A percentile compares a stretch with the other conserved stretches of the same genome.
phyloP scores from a whole-genome alignment of 2,113 vertebrate species.

The Callionymus lyra region DNA sequence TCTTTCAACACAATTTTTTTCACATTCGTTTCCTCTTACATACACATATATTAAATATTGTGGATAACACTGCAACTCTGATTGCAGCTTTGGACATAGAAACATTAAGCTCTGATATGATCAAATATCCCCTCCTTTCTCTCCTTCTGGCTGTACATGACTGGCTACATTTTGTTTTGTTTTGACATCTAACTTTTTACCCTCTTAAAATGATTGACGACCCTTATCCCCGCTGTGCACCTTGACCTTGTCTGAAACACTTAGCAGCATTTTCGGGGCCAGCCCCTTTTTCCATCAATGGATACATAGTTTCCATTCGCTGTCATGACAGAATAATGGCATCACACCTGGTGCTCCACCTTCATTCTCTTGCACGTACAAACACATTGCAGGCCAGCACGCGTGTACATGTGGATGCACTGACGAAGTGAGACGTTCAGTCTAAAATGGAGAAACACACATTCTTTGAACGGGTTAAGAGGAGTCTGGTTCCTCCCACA shows the following conservation, averaged over 20 bases:
- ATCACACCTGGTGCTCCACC: conserved; percentile 55
- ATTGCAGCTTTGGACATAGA: not conserved
- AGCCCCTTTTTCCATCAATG: conserved; percentile 47
- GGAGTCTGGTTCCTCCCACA: conserved; percentile 18
- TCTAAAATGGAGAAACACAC: conserved; percentile 50
- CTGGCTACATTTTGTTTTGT: conserved; percentile 12
- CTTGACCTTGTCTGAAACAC: conserved; percentile 26
- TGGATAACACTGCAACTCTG: not conserved
- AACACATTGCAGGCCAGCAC: conserved; percentile 18
- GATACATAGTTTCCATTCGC: conserved; percentile 58
- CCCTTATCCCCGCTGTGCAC: conserved; percentile 37
- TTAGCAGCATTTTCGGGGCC: conserved; percentile 35
- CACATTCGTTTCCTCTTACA: no score
- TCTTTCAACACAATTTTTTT: no score
- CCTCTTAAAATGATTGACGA: conserved; percentile 29
- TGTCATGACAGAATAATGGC: conserved; percentile 49
- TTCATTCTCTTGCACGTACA: conserved; percentile 23
- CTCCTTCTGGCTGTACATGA: no score
- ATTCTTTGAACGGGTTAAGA: conserved; percentile 28
- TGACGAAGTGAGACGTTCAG: conserved; percentile 20
- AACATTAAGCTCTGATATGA: no score
- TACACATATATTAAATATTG: not conserved
- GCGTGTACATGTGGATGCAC: conserved; percentile 3
- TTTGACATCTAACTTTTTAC: conserved; percentile 4
- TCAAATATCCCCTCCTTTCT: no score